Evolutionary conservation across 2,113 vertebrate genomes (phyloP).

Genomic region (Gallinago jamesoni): DNA sequence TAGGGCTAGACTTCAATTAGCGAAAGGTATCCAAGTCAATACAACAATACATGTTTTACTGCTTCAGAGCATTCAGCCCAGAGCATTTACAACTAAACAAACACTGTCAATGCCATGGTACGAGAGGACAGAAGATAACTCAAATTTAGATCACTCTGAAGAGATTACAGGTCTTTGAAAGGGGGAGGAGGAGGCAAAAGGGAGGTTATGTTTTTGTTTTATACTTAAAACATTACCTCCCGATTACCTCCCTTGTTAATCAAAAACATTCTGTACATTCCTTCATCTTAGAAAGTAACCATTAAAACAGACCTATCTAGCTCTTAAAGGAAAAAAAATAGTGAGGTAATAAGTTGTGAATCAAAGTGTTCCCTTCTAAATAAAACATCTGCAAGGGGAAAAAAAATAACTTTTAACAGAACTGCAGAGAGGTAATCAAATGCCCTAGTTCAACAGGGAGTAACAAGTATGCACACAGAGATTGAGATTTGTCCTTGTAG

Average conservation of each 20-base stretch:
- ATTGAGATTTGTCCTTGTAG: conserved; percentile 39
- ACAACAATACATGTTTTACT: not conserved
- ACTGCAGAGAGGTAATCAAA: conserved; percentile 48
- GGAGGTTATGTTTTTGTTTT: conserved; percentile 62
- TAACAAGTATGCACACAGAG: conserved; percentile 3
- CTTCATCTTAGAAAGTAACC: conserved; percentile 49
- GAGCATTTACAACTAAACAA: conserved; percentile 31
- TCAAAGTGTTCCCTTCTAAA: conserved; percentile 48
- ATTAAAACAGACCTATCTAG: conserved; percentile 46
- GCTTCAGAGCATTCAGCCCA: not conserved
- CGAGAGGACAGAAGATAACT: not conserved
- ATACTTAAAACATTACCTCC: conserved; percentile 63
- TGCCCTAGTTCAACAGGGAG: conserved; percentile 25
- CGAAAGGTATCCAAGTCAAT: not conserved
- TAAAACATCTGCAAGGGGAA: conserved; percentile 44
- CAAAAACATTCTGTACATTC: conserved; percentile 70
- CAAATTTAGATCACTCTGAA: conserved; percentile 42
- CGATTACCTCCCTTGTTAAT: conserved; percentile 45
- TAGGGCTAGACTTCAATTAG: not conserved
- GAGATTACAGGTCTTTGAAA: conserved; percentile 34
- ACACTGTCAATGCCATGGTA: not conserved
- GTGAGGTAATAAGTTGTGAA: conserved; percentile 32
- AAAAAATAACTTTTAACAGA: conserved; percentile 25
- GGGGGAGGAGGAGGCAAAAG: not conserved
- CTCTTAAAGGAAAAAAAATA: not conserved